Base-by-base conservation (phyloP, 2,888 invertebrate species). In the Spodoptera littoralis region DNA sequence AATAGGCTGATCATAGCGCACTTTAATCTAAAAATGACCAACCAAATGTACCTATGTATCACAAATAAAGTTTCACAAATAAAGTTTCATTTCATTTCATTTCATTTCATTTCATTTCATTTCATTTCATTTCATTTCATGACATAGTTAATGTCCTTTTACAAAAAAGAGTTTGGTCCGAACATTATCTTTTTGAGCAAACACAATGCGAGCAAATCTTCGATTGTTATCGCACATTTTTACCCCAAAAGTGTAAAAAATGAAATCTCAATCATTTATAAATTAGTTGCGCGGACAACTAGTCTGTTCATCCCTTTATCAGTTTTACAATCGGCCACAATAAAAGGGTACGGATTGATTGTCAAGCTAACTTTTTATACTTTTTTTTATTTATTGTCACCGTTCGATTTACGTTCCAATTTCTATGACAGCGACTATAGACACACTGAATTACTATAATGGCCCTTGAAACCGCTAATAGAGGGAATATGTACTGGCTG, bases 261-360 rank as follows among this genome's bases (percentile, higher is more conserved):
- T 90, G 87, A 92, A 93, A 92, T 90, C 93, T 94, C 93, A 92
- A 94, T 94, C 87, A 94, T 92, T 94, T 93, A 93, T 92, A 91
- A 93, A 94, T 94, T 94, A 92, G 94, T 88, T 90, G 83, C 90
- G 93, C 90, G 93, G 93, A 93, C 93, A 94, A 92, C 88, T 85
- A 84, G 84, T 82, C 84, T 84, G 88, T 91, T 93, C 93, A 93
- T 92, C 92, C 93, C 91, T 93, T 94, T 93, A 94, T 93, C 91
- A 88, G 85, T 85, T 86, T 83, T 84, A 90, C 91, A 93, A 94
- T 93, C 91, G 87, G 84, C 88, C 87, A 88, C 88, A 90, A 92
- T 92, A 93, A 93, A 92, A 92, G 93, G 93, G 92, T 93, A 90
- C 87, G 86, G 77, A 87, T 84, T 86, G 90, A 91, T 91, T 91